These are phyloP conservation scores for Dipodomys stephensi DNA, from an alignment of 2,113 vertebrate genomes.

Conservation along the genomic window DNA sequence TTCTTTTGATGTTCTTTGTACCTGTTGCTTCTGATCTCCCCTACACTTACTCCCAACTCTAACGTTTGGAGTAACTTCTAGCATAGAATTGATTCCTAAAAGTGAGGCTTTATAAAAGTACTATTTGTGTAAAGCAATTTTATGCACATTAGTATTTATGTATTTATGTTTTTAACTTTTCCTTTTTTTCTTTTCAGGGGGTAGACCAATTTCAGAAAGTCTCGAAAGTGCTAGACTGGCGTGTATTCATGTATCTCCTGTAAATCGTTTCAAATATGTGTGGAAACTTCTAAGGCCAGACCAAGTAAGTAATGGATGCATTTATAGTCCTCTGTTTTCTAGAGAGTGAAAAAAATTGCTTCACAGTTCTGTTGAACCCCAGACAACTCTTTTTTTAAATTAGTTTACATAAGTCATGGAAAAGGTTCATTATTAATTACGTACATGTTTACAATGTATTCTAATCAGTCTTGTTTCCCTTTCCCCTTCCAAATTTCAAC, in stretches of 20 bases:
- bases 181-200: slow-evolving; percentile 67
- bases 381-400: neutral
- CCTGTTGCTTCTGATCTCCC: neutral
- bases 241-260: slow-evolving; percentile 80
- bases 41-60: neutral
- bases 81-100: slow-evolving; percentile 3
- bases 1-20: neutral
- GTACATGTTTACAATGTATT: too few relatives aligned
- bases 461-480: too few relatives aligned
- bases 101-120: slow-evolving; percentile 27
- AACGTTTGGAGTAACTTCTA: neutral
- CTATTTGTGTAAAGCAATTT: slow-evolving; percentile 38
- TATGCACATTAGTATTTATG: slow-evolving; percentile 19
- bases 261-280: slow-evolving; percentile 82
- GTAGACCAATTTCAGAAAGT: slow-evolving; percentile 81
- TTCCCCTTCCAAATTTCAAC: too few relatives aligned
- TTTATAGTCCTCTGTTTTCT: slow-evolving; percentile 19
- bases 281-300: slow-evolving; percentile 81
- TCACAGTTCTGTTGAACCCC: neutral
- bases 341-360: slow-evolving; percentile 8
- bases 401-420: too few relatives aligned
- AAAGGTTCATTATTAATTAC: too few relatives aligned
- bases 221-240: slow-evolving; percentile 70
- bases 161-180: slow-evolving; percentile 58
- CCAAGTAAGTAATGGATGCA: slow-evolving; percentile 79